Evolutionary conservation across 2,888 invertebrate species (phyloP).

Genomic region (Heterodera filipjevi): DNA sequence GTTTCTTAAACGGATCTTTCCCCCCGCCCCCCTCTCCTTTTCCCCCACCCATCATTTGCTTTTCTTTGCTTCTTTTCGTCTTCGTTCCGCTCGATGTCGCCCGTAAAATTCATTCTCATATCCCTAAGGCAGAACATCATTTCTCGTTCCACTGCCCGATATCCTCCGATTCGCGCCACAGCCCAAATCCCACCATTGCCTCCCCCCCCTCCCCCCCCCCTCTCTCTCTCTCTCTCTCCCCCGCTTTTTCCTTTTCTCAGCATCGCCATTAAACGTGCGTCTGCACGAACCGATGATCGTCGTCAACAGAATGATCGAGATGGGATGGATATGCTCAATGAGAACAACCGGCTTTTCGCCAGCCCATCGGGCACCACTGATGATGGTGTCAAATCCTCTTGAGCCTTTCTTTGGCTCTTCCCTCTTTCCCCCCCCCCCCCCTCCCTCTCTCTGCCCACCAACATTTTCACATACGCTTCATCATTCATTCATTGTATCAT

Average conservation of each 20-base stretch:
- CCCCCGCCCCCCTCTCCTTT: neutral
- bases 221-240: neutral
- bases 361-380: neutral
- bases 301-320: neutral
- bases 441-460: neutral
- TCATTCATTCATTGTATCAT: neutral
- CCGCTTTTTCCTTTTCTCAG: neutral
- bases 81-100: constrained; percentile 23
- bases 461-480: neutral
- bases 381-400: neutral
- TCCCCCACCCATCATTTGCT: neutral
- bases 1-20: constrained; percentile 6
- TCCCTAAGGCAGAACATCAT: neutral
- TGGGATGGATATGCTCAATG: too few relatives aligned
- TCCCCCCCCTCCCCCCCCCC: neutral
- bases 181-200: neutral
- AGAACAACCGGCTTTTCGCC: neutral
- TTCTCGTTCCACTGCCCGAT: constrained; percentile 19
- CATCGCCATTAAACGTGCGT: neutral
- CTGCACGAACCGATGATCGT: neutral
- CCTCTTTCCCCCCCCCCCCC: neutral
- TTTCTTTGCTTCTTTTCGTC: neutral
- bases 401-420: neutral
- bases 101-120: neutral
- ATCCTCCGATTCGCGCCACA: neutral